These are phyloP conservation scores for Xiphorhynchus elegans DNA, from an alignment of 2,113 vertebrate genomes.

Conservation along the genomic window DNA sequence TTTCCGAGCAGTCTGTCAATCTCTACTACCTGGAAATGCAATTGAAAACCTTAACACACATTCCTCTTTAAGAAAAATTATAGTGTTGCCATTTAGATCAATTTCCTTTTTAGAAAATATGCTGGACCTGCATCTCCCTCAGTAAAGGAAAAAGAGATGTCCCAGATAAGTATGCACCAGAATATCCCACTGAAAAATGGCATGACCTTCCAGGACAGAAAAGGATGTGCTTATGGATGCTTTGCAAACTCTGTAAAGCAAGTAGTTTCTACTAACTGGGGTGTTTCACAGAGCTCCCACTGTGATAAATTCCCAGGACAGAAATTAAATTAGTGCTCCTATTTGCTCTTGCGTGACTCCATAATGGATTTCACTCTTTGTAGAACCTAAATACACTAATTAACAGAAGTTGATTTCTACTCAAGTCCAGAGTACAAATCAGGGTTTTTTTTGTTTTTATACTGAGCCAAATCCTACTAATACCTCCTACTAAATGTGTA, in stretches of 20 bases:
- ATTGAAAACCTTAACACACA: neutral
- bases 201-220: neutral
- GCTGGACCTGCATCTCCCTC: neutral
- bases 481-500: neutral
- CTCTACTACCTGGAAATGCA: neutral
- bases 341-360: conserved; percentile 53
- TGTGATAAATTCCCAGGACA: conserved; percentile 61
- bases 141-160: neutral
- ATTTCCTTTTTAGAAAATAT: neutral
- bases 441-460: neutral
- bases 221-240: neutral
- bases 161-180: neutral
- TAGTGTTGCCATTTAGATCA: neutral
- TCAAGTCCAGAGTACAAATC: neutral
- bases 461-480: neutral
- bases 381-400: conserved; percentile 44
- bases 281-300: neutral
- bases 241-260: neutral
- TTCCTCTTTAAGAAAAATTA: neutral
- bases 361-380: conserved; percentile 36
- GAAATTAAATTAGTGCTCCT: conserved; percentile 63
- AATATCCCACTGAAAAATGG: neutral
- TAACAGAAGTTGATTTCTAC: conserved; percentile 5
- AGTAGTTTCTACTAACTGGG: neutral
- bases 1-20: neutral